Conservation (phyloP, 2,113 vertebrate genomes). For the Psilopsiagon aymara region DNA sequence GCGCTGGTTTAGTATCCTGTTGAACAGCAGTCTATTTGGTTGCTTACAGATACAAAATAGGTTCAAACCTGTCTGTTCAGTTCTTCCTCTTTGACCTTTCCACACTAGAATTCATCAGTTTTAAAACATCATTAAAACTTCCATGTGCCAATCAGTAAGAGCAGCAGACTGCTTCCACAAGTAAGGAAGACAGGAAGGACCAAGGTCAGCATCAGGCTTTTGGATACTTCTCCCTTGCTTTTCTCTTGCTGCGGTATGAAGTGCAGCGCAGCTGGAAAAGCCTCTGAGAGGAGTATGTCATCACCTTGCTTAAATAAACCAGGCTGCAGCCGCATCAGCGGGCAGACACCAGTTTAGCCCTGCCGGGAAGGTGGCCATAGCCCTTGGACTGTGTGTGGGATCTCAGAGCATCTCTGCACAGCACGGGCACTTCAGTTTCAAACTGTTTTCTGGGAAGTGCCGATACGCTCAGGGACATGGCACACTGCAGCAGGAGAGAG, state of each 20-base stretch:
- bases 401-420: background rate
- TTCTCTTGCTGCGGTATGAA: background rate
- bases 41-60: background rate
- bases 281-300: background rate
- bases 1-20: background rate
- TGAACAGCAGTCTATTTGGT: background rate
- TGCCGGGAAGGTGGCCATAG: background rate
- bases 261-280: background rate
- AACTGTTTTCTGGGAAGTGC: background rate
- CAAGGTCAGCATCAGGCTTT: background rate
- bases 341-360: background rate
- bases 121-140: background rate
- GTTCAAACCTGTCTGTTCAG: background rate
- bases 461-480: fast-evolving
- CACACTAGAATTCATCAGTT: background rate
- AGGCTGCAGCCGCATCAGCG: background rate
- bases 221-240: background rate
- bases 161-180: background rate
- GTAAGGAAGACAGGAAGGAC: background rate
- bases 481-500: background rate
- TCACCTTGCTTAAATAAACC: background rate
- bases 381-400: background rate
- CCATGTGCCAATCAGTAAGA: background rate
- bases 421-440: background rate
- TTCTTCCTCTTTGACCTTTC: background rate